Conservation (phyloP, 2,113 vertebrate genomes). For the Pterocles orientalis region DNA sequence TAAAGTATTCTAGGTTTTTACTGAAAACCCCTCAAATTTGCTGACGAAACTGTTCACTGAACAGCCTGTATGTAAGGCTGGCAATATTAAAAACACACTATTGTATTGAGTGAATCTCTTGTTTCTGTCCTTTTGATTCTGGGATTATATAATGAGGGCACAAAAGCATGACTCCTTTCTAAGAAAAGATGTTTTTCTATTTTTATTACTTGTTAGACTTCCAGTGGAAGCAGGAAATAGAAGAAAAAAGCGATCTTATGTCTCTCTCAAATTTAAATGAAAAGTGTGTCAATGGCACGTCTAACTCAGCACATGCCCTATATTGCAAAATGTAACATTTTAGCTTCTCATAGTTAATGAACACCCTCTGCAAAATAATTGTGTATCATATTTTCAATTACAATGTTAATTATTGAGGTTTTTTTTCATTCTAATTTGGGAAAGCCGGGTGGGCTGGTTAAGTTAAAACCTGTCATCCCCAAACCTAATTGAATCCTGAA, state of each 20-base stretch:
- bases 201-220: neutral
- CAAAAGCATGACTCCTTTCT: neutral
- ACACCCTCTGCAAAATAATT: neutral
- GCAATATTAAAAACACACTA: neutral
- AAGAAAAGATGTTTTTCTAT: neutral
- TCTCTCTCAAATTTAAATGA: neutral
- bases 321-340: neutral
- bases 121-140: neutral
- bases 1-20: neutral
- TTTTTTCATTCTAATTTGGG: neutral
- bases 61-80: neutral
- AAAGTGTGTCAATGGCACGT: neutral
- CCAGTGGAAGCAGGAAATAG: neutral
- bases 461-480: neutral
- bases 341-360: neutral
- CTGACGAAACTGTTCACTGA: neutral
- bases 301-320: neutral
- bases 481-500: neutral
- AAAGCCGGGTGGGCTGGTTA: neutral
- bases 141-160: neutral
- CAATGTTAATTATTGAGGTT: neutral
- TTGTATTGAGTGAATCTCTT: neutral
- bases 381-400: neutral
- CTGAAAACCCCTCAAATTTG: neutral
- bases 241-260: neutral